A percentile compares a stretch with the other conserved stretches of the same genome.
Evolutionary conservation across 2,113 vertebrate species (phyloP).

Genomic region (Lagopus muta): DNA sequence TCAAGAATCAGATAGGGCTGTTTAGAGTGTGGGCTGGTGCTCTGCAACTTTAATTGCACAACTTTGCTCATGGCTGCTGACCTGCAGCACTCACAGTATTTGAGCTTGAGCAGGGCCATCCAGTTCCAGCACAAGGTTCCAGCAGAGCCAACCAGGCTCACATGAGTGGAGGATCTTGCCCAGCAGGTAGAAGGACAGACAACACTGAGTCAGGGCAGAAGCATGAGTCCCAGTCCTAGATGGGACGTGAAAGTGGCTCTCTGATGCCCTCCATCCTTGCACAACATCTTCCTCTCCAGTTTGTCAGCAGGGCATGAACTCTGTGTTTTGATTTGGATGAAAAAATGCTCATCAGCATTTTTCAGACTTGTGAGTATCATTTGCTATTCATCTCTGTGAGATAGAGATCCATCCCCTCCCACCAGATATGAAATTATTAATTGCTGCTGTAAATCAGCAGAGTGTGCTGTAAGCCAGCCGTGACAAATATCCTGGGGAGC

Average conservation of each 20-base stretch:
- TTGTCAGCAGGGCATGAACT: conserved; percentile 32
- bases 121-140: background rate
- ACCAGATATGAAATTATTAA: conserved; percentile 19
- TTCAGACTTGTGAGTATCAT: conserved; percentile 33
- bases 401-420: conserved; percentile 28
- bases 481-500: conserved; percentile 14
- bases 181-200: background rate
- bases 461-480: conserved; percentile 37
- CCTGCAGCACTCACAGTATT: background rate
- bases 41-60: conserved; percentile 58
- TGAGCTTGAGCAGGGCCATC: conserved; percentile 5
- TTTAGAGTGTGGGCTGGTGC: conserved; percentile 31
- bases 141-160: background rate
- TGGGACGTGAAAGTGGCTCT: background rate
- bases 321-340: background rate
- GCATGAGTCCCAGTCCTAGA: background rate
- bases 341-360: conserved; percentile 41
- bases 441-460: conserved; percentile 59
- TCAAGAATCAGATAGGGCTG: conserved; percentile 20
- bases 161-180: background rate
- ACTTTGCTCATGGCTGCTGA: background rate
- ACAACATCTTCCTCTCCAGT: background rate
- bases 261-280: background rate
- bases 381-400: conserved; percentile 11
- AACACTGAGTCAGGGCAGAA: background rate